Evolutionary conservation across 2,113 vertebrate genomes (phyloP), one percentile per base, ranked within the genome.

Genomic region (Melanostigma gelatinosum): DNA sequence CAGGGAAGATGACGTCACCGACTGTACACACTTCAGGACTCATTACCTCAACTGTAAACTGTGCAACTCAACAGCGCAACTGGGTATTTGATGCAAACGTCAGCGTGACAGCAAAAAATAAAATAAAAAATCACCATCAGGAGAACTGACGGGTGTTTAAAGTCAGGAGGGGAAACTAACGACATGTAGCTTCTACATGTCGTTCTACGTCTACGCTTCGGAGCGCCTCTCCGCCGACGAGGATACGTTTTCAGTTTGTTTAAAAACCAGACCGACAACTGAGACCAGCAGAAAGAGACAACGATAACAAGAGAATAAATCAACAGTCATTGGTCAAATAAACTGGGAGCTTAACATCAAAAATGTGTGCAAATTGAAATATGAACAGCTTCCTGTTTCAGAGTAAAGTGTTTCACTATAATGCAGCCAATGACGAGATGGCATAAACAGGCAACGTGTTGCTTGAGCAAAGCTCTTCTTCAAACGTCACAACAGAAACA

Each of bases 11-110:
- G 66, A 18, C 2, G 38, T 29, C 68, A 32, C 58, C 11, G 60
- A 46, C 20, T 72, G 69, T 34, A 55, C 2, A 58, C 54, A 13
- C 27, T 24, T 13, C 27, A 24, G 10, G 36, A 36, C 11, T 71
- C 50, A 29, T 18, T 1, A n/a, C 80, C 68, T 69, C 46, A 0
- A 38, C 62, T 40, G 52, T 27, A 4, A 67, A 22, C 70, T 40
- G 78, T 38, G 69, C 78, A 73, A 65, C 75, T 48, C 54, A 4
- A 65, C 38, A 24, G 38, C 10, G 63, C 63, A 40, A 63, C 20
- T 13, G 7, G 27, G n/a, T 3, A 20, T 42, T 38, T 60, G 38
- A 55, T 8, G 70, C 50, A 18, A 18, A 4, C 13, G 12, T 4
- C 8, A 4, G 6, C 55, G 16, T 60, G n/a, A 32, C 3, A 16